Percentiles rank a stretch among this genome's conserved stretches.
phyloP scores from a whole-genome alignment of 1,140 invertebrate species.

The Brachionus paranguensis region DNA sequence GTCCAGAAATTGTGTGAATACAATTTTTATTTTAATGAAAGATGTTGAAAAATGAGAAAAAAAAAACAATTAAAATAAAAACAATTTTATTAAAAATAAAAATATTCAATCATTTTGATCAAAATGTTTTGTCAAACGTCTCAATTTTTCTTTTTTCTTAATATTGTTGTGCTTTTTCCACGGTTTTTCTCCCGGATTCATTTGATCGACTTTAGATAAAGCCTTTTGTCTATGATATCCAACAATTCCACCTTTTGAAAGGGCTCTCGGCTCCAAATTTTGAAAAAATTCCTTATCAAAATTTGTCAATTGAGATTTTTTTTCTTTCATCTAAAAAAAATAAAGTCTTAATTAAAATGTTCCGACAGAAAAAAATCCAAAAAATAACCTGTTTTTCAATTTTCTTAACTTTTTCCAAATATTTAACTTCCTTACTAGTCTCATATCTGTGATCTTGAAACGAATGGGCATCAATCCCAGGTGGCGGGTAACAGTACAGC shows the following conservation, averaged over 20 bases:
- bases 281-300: constrained; percentile 43
- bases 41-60: not conserved
- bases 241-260: constrained; percentile 41
- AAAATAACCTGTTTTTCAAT: not conserved
- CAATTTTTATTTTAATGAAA: no score
- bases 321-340: constrained; percentile 19
- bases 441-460: constrained; percentile 60
- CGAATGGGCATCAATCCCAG: constrained; percentile 63
- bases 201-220: not conserved
- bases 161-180: constrained; percentile 76
- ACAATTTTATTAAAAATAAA: not conserved
- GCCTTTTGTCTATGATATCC: not conserved
- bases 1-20: no score
- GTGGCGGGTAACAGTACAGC: constrained; percentile 76
- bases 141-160: constrained; percentile 77
- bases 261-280: constrained; percentile 43
- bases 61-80: not conserved
- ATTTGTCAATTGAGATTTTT: constrained; percentile 29
- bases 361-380: not conserved
- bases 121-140: constrained; percentile 70
- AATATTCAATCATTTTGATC: constrained; percentile 41
- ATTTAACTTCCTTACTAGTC: constrained; percentile 56
- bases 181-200: constrained; percentile 60
- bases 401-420: constrained; percentile 44
- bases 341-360: not conserved